Evolutionary conservation across 2,888 invertebrate genomes (phyloP).

Genomic region (Iphiclides podalirius): DNA sequence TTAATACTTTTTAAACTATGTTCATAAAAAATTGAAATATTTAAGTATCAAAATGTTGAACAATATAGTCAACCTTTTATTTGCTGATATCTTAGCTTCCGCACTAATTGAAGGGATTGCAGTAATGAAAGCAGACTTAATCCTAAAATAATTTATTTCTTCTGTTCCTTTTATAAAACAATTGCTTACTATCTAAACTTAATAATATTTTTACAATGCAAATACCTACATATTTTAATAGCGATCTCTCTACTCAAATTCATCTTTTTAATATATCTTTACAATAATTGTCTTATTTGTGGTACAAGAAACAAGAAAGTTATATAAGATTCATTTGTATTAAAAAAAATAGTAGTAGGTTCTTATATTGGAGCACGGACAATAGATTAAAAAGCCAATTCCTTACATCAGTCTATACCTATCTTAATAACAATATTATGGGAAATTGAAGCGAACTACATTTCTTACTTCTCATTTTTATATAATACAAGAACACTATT

Average conservation of each 20-base stretch:
- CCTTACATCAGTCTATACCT: slow-evolving; percentile 19
- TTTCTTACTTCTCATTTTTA: slow-evolving; percentile 27
- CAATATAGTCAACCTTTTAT: too few relatives aligned
- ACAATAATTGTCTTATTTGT: slow-evolving; percentile 21
- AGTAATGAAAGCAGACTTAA: slow-evolving; percentile 32
- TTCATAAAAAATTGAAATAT: too few relatives aligned
- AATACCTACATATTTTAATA: slow-evolving; percentile 48
- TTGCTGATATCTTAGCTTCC: too few relatives aligned
- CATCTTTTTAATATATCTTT: slow-evolving; percentile 41
- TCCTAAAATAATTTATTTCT: slow-evolving; percentile 79
- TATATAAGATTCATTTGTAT: background rate
- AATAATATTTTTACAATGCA: slow-evolving; percentile 63
- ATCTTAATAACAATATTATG: slow-evolving; percentile 13
- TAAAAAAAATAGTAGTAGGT: background rate
- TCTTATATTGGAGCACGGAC: background rate
- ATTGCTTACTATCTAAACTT: slow-evolving; percentile 60
- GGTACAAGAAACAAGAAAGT: background rate
- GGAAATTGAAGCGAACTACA: slow-evolving; percentile 20
- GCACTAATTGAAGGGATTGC: slow-evolving; percentile 8
- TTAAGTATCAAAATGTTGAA: too few relatives aligned
- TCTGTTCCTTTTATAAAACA: slow-evolving; percentile 74
- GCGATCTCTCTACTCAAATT: slow-evolving; percentile 59
- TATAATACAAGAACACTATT: slow-evolving; percentile 29
- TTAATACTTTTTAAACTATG: too few relatives aligned
- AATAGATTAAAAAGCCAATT: slow-evolving; percentile 18